A percentile compares a stretch with the other conserved stretches of the same genome.
Conservation (phyloP, 2,113 vertebrate species). For the Okapia johnstoni region DNA sequence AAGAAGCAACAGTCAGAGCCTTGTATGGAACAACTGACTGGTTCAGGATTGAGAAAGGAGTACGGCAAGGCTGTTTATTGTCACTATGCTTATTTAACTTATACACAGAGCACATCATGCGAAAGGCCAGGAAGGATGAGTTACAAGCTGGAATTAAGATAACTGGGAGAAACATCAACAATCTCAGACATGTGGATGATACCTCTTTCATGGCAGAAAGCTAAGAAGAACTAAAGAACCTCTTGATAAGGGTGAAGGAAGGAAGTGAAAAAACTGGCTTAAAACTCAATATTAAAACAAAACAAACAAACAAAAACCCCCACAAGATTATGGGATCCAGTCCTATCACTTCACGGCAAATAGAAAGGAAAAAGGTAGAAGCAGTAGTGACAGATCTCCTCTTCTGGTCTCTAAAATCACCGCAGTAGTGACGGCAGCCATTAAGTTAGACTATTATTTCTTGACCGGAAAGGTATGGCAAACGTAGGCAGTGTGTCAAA, state of each 20-base stretch:
- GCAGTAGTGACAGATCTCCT: background rate
- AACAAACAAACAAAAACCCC: background rate
- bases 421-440: background rate
- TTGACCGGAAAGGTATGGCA: background rate
- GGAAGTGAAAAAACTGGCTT: background rate
- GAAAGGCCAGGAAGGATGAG: background rate
- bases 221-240: background rate
- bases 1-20: background rate
- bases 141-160: background rate
- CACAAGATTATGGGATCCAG: background rate
- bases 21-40: background rate
- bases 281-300: background rate
- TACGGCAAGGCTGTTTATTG: background rate
- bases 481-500: background rate
- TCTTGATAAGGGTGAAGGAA: background rate
- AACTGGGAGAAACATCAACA: background rate
- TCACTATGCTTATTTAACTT: background rate
- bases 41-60: background rate
- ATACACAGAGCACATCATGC: rapidly evolving
- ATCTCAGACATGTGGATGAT: background rate
- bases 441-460: background rate
- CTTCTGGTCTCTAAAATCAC: background rate
- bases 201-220: background rate
- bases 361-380: background rate
- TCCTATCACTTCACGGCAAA: background rate